A percentile compares a stretch with the other conserved stretches of the same genome.
These are phyloP conservation scores for Nymphalis c-album DNA, from an alignment of 2,888 invertebrate genomes.

Conservation along the genomic window DNA sequence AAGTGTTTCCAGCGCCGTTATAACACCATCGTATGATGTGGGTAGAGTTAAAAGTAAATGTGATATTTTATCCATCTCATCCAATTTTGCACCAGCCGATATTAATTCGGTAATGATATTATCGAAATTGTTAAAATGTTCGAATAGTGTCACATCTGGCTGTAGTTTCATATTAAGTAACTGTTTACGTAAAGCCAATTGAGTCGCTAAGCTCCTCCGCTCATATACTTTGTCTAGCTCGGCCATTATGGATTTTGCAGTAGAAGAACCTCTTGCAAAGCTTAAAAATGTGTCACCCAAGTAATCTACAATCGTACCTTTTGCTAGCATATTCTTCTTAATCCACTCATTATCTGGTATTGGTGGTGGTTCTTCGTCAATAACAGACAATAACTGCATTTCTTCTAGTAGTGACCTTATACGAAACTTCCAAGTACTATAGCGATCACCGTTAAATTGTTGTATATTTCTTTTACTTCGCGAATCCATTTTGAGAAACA, in stretches of 20 bases:
- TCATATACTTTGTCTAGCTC: slow-evolving; percentile 4
- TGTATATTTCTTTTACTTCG: too few relatives aligned
- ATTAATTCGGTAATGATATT: slow-evolving; percentile 1
- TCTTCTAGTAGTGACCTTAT: background rate
- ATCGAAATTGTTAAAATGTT: background rate
- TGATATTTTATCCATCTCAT: background rate
- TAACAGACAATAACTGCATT: background rate
- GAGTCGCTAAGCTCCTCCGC: slow-evolving; percentile 1
- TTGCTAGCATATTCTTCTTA: slow-evolving; percentile 3
- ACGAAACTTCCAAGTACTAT: slow-evolving; percentile 3
- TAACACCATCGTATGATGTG: slow-evolving; percentile 6
- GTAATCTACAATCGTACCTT: slow-evolving; percentile 5
- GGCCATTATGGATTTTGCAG: slow-evolving; percentile 5
- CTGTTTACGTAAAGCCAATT: background rate
- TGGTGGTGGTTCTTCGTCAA: slow-evolving; percentile 1
- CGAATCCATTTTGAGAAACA: too few relatives aligned
- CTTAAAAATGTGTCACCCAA: slow-evolving; percentile 7
- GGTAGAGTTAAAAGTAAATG: slow-evolving; percentile 1
- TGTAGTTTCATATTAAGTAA: slow-evolving; percentile 7
- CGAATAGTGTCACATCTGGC: background rate
- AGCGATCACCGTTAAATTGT: background rate
- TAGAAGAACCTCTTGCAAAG: slow-evolving; percentile 2
- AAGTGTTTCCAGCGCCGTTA: slow-evolving; percentile 1
- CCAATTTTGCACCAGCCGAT: background rate
- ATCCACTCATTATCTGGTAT: background rate